Conservation (phyloP, 2,888 invertebrate species). For the Exephanes ischioxanthus region DNA sequence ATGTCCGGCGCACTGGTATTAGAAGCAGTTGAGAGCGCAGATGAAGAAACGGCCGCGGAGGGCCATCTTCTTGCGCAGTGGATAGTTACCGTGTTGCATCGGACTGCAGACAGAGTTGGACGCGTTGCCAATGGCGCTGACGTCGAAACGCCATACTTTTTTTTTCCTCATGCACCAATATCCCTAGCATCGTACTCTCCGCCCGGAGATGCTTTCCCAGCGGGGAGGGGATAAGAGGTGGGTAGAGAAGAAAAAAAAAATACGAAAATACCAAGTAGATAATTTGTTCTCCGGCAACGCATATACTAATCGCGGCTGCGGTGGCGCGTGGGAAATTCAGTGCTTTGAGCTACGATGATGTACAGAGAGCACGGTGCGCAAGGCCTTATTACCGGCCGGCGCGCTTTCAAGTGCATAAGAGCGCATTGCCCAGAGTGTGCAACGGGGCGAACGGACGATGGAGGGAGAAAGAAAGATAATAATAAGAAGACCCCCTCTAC, state of each 20-base stretch:
- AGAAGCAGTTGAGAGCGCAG: constrained; percentile 8
- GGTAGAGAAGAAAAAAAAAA: constrained; percentile 9
- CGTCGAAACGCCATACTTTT: constrained; percentile 69
- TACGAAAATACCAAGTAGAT: constrained; percentile 13
- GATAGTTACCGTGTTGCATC: constrained; percentile 46
- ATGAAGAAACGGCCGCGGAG: neutral
- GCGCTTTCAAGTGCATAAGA: constrained; percentile 60
- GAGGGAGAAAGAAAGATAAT: constrained; percentile 52
- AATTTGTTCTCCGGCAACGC: constrained; percentile 38
- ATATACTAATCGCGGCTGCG: constrained; percentile 62
- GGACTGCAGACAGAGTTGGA: neutral
- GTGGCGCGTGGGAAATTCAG: constrained; percentile 69
- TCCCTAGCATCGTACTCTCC: neutral
- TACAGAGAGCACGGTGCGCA: constrained; percentile 57
- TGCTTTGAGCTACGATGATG: constrained; percentile 53
- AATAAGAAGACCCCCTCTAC: constrained; percentile 33
- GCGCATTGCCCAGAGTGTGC: constrained; percentile 49
- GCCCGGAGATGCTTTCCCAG: constrained; percentile 11
- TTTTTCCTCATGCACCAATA: neutral
- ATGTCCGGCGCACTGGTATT: neutral
- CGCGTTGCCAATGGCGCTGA: constrained; percentile 70
- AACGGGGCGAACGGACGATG: constrained; percentile 39
- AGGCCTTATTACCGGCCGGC: constrained; percentile 61
- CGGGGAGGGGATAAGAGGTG: constrained; percentile 38
- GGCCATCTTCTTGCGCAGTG: constrained; percentile 34